phyloP scores from a whole-genome alignment of 1,140 invertebrate genomes.

The Zaprionus inermis region DNA sequence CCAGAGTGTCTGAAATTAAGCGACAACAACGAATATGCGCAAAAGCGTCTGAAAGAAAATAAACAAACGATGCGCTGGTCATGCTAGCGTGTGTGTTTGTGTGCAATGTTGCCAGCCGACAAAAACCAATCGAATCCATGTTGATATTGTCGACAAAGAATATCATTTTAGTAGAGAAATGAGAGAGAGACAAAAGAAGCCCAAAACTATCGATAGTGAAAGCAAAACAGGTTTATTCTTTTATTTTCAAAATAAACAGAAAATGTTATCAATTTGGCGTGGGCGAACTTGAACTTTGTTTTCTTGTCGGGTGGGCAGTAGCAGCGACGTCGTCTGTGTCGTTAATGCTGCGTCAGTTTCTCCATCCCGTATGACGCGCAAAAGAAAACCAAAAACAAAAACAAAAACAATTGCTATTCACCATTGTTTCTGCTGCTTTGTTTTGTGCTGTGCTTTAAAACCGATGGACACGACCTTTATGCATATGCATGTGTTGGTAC shows the following conservation, averaged over 20 bases:
- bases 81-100: background rate
- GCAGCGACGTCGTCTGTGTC: constrained; percentile 5
- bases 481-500: constrained; percentile 22
- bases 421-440: constrained; percentile 39
- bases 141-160: constrained; percentile 11
- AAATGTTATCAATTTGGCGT: constrained; percentile 28
- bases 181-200: background rate
- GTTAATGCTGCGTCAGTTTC: constrained; percentile 42
- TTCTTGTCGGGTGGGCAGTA: constrained; percentile 33
- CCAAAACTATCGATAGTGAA: constrained; percentile 30
- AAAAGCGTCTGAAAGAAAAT: constrained; percentile 46
- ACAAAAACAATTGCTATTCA: constrained; percentile 31
- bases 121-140: constrained; percentile 39
- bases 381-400: constrained; percentile 10
- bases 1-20: constrained; percentile 76
- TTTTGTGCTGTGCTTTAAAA: constrained; percentile 32
- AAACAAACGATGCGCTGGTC: constrained; percentile 62
- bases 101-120: constrained; percentile 34
- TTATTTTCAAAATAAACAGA: constrained; percentile 18
- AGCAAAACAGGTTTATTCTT: constrained; percentile 31
- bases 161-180: constrained; percentile 13
- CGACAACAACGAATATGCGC: constrained; percentile 36
- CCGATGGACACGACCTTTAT: constrained; percentile 44
- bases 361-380: constrained; percentile 21
- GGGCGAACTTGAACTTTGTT: constrained; percentile 60